Percentiles rank a stretch among this genome's conserved stretches.
These are phyloP conservation scores for Acanthosoma haemorrhoidale DNA, from an alignment of 2,888 invertebrate species.

Conservation along the genomic window DNA sequence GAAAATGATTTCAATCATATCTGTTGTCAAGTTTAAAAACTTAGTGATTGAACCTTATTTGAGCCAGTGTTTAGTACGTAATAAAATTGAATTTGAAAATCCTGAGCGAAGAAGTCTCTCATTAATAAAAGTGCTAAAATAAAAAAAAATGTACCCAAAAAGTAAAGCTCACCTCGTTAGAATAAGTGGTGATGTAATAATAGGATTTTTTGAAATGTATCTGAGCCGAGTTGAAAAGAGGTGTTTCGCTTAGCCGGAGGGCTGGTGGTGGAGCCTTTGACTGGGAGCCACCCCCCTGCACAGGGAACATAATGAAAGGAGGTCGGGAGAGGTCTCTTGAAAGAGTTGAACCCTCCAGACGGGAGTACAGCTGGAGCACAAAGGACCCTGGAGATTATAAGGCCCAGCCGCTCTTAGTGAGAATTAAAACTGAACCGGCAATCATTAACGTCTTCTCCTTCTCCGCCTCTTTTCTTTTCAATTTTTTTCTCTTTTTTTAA, in stretches of 20 bases:
- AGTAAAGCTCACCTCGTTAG: background rate
- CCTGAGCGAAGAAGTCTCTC: background rate
- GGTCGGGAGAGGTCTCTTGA: background rate
- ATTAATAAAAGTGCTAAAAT: background rate
- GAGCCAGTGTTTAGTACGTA: no score
- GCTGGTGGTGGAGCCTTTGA: background rate
- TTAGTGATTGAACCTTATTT: no score
- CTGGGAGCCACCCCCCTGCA: no score
- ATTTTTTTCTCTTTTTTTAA: background rate
- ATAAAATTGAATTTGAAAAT: no score
- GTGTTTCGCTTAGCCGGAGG: slow-evolving; percentile 8
- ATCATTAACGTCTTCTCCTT: slow-evolving; percentile 1
- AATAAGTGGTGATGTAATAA: background rate
- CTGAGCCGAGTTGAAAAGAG: background rate
- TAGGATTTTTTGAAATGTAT: slow-evolving; percentile 10
- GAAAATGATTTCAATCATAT: no score
- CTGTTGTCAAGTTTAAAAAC: no score
- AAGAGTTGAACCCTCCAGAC: background rate
- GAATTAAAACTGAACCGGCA: slow-evolving; percentile 12
- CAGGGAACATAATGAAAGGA: background rate
- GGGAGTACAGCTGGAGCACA: background rate
- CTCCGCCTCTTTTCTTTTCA: background rate
- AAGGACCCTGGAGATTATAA: background rate
- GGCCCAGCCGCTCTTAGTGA: background rate
- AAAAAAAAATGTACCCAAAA: no score